Evolutionary conservation across 2,888 invertebrate genomes (phyloP).

Genomic region (Drosophila pegasa): DNA sequence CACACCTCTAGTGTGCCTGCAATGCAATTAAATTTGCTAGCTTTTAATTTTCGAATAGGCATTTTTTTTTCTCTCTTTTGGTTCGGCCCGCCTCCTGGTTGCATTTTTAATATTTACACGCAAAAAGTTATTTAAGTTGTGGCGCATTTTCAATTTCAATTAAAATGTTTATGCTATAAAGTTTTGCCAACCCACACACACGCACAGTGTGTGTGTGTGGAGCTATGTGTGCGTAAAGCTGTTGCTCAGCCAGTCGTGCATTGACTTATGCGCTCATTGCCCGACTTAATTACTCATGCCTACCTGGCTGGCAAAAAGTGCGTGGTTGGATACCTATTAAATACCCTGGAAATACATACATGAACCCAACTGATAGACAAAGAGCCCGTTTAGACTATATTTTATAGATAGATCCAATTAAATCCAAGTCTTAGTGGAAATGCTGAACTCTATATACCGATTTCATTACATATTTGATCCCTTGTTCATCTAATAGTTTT

Average conservation of each 20-base stretch:
- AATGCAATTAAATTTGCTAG: conserved; percentile 62
- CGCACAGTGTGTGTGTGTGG: neutral
- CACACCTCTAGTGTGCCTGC: conserved; percentile 21
- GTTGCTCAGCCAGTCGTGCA: conserved; percentile 47
- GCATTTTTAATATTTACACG: conserved; percentile 62
- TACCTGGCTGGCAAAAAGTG: conserved; percentile 58
- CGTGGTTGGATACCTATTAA: conserved; percentile 32
- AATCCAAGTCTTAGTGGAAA: neutral
- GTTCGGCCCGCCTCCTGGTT: conserved; percentile 27
- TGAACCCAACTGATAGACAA: neutral
- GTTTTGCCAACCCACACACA: conserved; percentile 29
- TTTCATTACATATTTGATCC: neutral
- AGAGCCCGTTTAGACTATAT: too few relatives aligned
- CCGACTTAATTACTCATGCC: conserved; percentile 71
- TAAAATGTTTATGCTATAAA: conserved; percentile 66
- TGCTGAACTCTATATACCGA: neutral
- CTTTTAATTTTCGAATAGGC: conserved; percentile 59
- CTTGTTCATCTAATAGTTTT: neutral
- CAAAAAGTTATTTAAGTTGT: conserved; percentile 73
- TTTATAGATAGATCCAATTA: neutral
- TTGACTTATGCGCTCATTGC: conserved; percentile 63
- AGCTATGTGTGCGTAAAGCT: conserved; percentile 8
- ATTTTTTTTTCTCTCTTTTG: conserved; percentile 31
- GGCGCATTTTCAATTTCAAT: conserved; percentile 76
- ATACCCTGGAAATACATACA: conserved; percentile 22